These are phyloP conservation scores for Hyperoodon ampullatus DNA, from an alignment of 2,113 vertebrate species.

Conservation along the genomic window DNA sequence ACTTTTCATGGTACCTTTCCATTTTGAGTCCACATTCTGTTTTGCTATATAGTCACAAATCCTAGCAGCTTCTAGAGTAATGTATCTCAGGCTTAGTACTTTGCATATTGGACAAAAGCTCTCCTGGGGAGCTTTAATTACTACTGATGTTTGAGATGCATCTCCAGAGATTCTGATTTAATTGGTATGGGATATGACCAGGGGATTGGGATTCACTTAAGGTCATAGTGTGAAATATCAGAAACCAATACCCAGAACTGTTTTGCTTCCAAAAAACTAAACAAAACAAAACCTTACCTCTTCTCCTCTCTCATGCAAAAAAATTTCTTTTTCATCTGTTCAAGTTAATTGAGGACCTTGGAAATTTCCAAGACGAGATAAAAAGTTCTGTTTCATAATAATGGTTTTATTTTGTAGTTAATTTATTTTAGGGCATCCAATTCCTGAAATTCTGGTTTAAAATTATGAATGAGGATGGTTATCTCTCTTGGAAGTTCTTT, in stretches of 20 bases:
- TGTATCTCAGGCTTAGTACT: background rate
- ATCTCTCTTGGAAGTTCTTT: background rate
- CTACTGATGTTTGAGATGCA: background rate
- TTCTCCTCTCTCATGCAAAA: background rate
- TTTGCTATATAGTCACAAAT: background rate
- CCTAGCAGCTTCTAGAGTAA: background rate
- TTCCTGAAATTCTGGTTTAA: conserved; percentile 18
- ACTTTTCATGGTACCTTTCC: background rate
- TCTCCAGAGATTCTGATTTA: background rate
- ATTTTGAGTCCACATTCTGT: background rate
- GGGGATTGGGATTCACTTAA: background rate
- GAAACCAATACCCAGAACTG: background rate
- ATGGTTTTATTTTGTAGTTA: background rate
- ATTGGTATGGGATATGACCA: background rate
- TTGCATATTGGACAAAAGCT: background rate
- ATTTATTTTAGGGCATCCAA: background rate
- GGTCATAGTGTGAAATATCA: background rate
- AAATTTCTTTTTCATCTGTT: background rate
- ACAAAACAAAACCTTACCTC: background rate
- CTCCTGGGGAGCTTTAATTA: background rate
- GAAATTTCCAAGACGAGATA: background rate
- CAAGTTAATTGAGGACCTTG: background rate
- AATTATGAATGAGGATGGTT: background rate
- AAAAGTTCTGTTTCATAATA: conserved; percentile 20
- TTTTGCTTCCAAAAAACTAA: background rate